Conservation (phyloP, 1,140 invertebrate genomes). For the Samia ricini region DNA sequence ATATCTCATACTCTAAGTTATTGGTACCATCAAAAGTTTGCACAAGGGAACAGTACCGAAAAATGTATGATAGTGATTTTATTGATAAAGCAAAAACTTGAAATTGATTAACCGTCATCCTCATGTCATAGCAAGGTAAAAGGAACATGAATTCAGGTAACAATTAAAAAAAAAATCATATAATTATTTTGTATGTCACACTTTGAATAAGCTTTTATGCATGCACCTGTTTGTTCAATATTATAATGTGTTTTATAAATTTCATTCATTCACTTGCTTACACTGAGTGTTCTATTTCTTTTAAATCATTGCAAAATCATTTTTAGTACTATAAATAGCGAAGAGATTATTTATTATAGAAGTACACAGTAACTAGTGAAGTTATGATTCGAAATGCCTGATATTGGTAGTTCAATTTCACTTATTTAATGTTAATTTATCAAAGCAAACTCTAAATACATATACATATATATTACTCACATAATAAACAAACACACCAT, state of each 20-base stretch:
- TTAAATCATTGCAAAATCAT: background rate
- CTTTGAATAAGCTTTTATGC: slow-evolving; percentile 7
- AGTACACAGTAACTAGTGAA: background rate
- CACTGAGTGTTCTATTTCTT: background rate
- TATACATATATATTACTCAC: background rate
- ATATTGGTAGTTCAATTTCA: background rate
- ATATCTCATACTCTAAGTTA: slow-evolving; percentile 92
- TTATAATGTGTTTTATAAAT: background rate
- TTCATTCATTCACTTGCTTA: background rate
- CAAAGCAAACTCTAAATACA: background rate
- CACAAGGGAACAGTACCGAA: slow-evolving; percentile 73
- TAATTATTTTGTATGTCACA: background rate
- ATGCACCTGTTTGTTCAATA: slow-evolving; percentile 2
- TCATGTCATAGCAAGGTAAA: slow-evolving; percentile 83
- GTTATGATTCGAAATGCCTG: background rate
- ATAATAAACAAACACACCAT: background rate
- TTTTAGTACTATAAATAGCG: no score
- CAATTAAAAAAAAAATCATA: background rate
- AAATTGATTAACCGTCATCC: slow-evolving; percentile 73
- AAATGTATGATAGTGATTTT: slow-evolving; percentile 78
- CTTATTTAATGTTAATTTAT: background rate
- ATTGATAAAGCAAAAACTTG: slow-evolving; percentile 72
- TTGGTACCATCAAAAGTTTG: slow-evolving; percentile 86
- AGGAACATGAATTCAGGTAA: background rate
- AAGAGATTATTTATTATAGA: no score